phyloP scores from a whole-genome alignment of 1,140 invertebrate genomes.

The Drosophila ironensis region DNA sequence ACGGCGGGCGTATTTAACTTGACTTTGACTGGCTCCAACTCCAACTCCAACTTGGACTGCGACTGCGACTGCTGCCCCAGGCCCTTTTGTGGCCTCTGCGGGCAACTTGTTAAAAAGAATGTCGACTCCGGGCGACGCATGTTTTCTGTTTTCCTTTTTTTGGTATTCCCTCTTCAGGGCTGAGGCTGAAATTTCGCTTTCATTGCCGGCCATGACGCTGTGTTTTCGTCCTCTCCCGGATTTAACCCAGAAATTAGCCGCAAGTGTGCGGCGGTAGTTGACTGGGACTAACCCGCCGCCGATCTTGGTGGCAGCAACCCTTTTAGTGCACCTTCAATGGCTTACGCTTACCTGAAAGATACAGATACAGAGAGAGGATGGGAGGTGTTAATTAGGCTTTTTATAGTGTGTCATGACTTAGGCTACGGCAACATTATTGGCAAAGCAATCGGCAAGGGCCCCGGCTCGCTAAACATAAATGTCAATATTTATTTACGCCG shows the following conservation, averaged over 20 bases:
- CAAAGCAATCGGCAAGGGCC: constrained; percentile 20
- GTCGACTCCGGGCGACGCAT: constrained; percentile 71
- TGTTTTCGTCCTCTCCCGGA: constrained; percentile 56
- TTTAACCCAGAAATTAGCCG: constrained; percentile 76
- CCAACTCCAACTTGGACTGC: constrained; percentile 3
- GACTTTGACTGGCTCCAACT: constrained; percentile 45
- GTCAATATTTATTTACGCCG: constrained; percentile 66
- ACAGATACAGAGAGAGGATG: background rate
- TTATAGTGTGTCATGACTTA: constrained; percentile 48
- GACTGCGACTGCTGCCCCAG: too few species aligned
- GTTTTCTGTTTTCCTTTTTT: constrained; percentile 33
- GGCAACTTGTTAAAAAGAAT: constrained; percentile 79
- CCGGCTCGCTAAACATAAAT: constrained; percentile 55
- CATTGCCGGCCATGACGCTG: constrained; percentile 64
- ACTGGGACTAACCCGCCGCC: constrained; percentile 6
- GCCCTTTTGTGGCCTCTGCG: constrained; percentile 56
- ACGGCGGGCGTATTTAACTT: constrained; percentile 79
- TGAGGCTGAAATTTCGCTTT: constrained; percentile 62
- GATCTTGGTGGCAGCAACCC: constrained; percentile 2
- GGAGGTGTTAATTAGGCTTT: constrained; percentile 73
- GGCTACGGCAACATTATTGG: constrained; percentile 46
- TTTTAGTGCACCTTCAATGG: constrained; percentile 56
- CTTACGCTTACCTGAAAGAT: constrained; percentile 6
- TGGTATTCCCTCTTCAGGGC: background rate
- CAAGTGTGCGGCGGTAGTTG: background rate